phyloP scores from a whole-genome alignment of 2,113 vertebrate genomes.

The Tautogolabrus adspersus region DNA sequence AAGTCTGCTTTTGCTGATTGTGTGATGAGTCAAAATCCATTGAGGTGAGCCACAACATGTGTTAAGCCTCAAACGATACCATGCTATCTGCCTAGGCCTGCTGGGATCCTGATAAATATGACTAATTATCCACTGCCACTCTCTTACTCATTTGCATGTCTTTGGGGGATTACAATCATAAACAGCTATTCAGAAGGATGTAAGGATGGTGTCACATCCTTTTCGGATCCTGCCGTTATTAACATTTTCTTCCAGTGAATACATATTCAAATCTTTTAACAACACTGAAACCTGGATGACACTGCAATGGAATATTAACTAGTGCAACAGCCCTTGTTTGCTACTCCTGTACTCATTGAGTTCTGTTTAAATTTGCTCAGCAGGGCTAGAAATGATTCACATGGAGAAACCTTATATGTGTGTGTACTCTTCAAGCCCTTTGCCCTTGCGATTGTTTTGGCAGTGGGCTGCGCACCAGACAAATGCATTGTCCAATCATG shows the following conservation, averaged over 20 bases:
- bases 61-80: conserved; percentile 55
- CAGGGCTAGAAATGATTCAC: conserved; percentile 57
- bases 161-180: conserved; percentile 69
- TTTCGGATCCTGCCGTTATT: conserved; percentile 16
- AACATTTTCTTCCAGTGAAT: conserved; percentile 35
- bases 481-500: conserved; percentile 77
- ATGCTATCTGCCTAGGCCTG: conserved; percentile 57
- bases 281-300: conserved; percentile 5
- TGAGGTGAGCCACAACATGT: conserved; percentile 59
- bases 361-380: conserved; percentile 58
- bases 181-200: conserved; percentile 68
- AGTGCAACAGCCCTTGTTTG: background rate
- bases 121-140: conserved; percentile 70
- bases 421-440: conserved; percentile 76
- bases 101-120: conserved; percentile 69
- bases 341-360: conserved; percentile 30
- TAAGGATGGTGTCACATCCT: conserved; percentile 45
- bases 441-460: conserved; percentile 79
- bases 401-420: conserved; percentile 67
- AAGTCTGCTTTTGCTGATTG: conserved; percentile 14
- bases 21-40: conserved; percentile 51
- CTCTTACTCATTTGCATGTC: conserved; percentile 67
- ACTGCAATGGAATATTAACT: conserved; percentile 39
- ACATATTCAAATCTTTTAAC: conserved; percentile 23
- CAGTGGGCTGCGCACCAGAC: conserved; percentile 71